Evolutionary conservation across 2,797 vertebrate species (phyloP), one percentile per base, ranked within the genome.

Genomic region (Miichthys miiuy): DNA sequence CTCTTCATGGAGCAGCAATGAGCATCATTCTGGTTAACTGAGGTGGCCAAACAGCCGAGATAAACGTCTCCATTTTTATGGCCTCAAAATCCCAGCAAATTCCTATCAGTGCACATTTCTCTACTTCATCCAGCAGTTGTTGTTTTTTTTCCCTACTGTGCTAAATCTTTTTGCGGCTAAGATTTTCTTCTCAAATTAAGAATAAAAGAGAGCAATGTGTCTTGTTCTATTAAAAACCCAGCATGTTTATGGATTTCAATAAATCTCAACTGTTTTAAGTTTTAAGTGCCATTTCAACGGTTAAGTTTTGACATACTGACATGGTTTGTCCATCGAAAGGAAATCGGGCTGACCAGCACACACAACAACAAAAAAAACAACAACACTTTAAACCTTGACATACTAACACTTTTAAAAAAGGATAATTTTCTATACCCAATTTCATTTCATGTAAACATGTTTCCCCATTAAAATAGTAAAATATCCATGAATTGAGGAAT

Each of bases 361-460:
- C 42, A 65, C 74, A 83, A 79, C 68, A 34, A 38, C 70, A 75
- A 38, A 8, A 38, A 62, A 77, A 83, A 79, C 65, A 65, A 30
- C 6, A 34, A 8, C 71, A 75, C 55, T 52, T 85, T 48, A 63
- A 86, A 74, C 47, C 50, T 86, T 75, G 50, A 80, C 25, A 76
- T 23, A 81, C 57, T 63, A 80, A 88, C 75, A 84, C 60, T 75
- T 70, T 50, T 1, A 72, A 72, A 84, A 77, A 77, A 60, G 18
- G 72, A 76, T 11, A 79, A 71, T 7, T 67, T 68, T 82, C 11
- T 70, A 76, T 67, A 74, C 25, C 74, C 50, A 71, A 81, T 79
- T 87, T n/a, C n/a, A n/a, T n/a, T 80, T 72, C 17, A 83, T 92
- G 92, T 92, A 94, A 94, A 93, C 89, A 87, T 64, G 52, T 72